phyloP scores from a whole-genome alignment of 2,888 invertebrate species.

The Parapristionchus giblindavisi region DNA sequence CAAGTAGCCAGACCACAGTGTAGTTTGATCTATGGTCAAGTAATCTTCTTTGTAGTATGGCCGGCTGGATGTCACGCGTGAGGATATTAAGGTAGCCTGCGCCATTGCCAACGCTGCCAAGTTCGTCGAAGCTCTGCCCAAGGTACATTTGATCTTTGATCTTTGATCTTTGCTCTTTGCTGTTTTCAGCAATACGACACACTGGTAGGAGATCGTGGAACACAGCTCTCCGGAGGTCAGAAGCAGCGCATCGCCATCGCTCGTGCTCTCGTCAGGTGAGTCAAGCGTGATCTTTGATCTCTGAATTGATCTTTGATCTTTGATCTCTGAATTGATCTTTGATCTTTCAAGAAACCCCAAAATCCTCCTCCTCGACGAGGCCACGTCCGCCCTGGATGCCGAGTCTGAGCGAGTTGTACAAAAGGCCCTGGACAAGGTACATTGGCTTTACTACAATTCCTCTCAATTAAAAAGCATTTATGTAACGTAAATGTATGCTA shows the following conservation, averaged over 20 bases:
- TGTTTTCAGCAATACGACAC: conserved; percentile 53
- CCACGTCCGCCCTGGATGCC: conserved; percentile 60
- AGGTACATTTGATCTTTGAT: conserved; percentile 42
- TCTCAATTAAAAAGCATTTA: too few relatives aligned
- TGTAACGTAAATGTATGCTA: not conserved
- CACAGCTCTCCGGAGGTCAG: conserved; percentile 58
- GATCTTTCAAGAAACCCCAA: conserved; percentile 50
- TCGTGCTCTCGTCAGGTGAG: conserved; percentile 54
- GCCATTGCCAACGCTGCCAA: conserved; percentile 71
- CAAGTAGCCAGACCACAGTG: too few relatives aligned
- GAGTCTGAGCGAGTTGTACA: conserved; percentile 59
- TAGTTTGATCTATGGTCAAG: not conserved
- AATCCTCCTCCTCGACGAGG: conserved; percentile 62
- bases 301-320: not conserved
- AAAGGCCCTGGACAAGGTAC: conserved; percentile 74
- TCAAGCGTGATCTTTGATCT: not conserved
- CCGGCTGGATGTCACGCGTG: conserved; percentile 56
- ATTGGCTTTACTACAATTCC: not conserved
- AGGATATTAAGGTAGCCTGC: conserved; percentile 56
- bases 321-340: not conserved
- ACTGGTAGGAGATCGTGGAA: conserved; percentile 61
- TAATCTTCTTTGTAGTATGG: conserved; percentile 73
- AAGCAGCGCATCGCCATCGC: conserved; percentile 66
- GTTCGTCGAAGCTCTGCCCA: conserved; percentile 71
- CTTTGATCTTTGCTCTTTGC: conserved; percentile 1